These are phyloP conservation scores for Brachionus koreanus DNA, from an alignment of 1,140 invertebrate species.

Conservation along the genomic window DNA sequence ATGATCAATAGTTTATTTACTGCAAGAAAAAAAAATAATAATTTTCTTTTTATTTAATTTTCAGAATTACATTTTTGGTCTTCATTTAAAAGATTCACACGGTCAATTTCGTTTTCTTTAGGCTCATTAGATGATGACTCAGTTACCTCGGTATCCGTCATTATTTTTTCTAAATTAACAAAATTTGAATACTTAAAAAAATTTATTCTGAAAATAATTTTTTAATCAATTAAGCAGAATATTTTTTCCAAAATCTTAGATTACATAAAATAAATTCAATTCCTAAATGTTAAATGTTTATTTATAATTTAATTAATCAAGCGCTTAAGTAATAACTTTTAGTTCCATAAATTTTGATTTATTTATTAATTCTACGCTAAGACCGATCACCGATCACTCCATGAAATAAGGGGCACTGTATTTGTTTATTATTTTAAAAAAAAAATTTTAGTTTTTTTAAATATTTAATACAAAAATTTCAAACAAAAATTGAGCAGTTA, in stretches of 20 bases:
- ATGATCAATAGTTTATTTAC: conserved; percentile 17
- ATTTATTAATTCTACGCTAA: too few relatives aligned
- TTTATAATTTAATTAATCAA: too few relatives aligned
- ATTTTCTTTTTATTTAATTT: neutral
- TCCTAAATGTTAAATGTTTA: too few relatives aligned
- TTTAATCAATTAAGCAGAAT: neutral
- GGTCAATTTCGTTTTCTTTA: conserved; percentile 21
- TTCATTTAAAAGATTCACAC: neutral
- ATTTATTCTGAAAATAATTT: neutral
- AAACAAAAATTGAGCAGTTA: too few relatives aligned
- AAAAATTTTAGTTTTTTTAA: too few relatives aligned
- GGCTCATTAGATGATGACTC: neutral
- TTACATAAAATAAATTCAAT: too few relatives aligned
- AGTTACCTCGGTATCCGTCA: neutral
- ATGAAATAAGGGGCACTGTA: too few relatives aligned
- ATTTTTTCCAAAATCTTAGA: neutral
- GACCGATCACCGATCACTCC: too few relatives aligned
- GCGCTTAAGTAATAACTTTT: too few relatives aligned
- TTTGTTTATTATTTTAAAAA: too few relatives aligned
- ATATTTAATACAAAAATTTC: too few relatives aligned
- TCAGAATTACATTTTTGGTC: neutral
- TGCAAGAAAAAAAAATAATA: neutral
- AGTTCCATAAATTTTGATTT: too few relatives aligned
- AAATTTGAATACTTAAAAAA: neutral
- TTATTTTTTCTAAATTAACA: neutral